Conservation (phyloP, 2,113 vertebrate species). For the Callaeas wilsoni region DNA sequence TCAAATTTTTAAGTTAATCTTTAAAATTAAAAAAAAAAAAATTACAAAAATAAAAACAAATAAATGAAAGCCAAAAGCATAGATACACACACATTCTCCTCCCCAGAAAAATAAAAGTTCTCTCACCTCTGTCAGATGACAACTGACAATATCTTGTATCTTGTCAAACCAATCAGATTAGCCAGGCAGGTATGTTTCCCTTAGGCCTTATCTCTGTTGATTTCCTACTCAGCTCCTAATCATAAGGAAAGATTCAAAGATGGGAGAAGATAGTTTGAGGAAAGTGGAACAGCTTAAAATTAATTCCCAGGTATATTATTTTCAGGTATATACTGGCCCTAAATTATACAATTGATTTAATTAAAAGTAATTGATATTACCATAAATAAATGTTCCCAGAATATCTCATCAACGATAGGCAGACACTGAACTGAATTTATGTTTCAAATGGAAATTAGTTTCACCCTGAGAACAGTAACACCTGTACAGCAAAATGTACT, state of each 20-base stretch:
- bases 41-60: background rate
- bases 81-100: no score
- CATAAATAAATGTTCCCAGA: background rate
- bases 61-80: background rate
- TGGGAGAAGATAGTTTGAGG: background rate
- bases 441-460: background rate
- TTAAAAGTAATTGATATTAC: background rate
- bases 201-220: background rate
- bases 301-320: background rate
- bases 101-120: background rate
- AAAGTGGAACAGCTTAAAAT: background rate
- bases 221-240: background rate
- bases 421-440: background rate
- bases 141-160: background rate
- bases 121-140: background rate
- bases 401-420: background rate
- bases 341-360: background rate
- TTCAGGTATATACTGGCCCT: background rate
- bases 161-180: background rate
- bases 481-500: background rate
- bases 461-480: background rate
- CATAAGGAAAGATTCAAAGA: background rate
- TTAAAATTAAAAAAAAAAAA: background rate
- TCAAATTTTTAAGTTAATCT: background rate
- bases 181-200: background rate